Conservation (phyloP, 2,888 invertebrate genomes). For the Caenorhabditis macrosperma region DNA sequence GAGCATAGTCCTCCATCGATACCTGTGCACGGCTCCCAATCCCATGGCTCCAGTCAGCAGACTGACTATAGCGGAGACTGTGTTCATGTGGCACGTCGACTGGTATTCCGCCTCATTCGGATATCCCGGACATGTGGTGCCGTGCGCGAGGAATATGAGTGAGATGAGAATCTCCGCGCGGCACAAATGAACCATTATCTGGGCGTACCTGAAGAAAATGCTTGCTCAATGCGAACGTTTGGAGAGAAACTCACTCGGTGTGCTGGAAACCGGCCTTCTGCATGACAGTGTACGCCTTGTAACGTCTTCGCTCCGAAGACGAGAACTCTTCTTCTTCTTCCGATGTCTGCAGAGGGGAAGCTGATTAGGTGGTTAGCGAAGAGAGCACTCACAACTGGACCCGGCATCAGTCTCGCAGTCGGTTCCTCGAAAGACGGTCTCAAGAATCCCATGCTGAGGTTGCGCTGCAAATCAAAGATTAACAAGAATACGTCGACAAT, state of each 20-base stretch:
- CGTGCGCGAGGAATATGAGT: constrained; percentile 71
- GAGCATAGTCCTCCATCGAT: constrained; percentile 77
- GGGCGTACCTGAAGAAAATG: constrained; percentile 68
- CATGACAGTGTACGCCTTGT: constrained; percentile 78
- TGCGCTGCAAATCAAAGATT: constrained; percentile 47
- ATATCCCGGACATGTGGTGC: constrained; percentile 66
- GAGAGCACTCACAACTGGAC: constrained; percentile 51
- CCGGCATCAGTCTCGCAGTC: constrained; percentile 71
- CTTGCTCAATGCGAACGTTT: neutral
- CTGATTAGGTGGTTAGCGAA: neutral
- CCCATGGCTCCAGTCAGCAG: constrained; percentile 78
- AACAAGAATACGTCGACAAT: constrained; percentile 6
- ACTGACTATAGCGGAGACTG: constrained; percentile 77
- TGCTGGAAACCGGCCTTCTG: constrained; percentile 78
- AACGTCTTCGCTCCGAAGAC: constrained; percentile 67
- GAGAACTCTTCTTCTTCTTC: constrained; percentile 71
- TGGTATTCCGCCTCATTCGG: constrained; percentile 75
- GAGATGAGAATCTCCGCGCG: constrained; percentile 76
- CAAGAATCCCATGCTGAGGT: constrained; percentile 70
- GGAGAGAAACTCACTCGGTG: constrained; percentile 70
- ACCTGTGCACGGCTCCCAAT: constrained; percentile 78
- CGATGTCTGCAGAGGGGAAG: constrained; percentile 58
- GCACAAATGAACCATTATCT: constrained; percentile 77
- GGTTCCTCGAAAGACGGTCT: constrained; percentile 74
- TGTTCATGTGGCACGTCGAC: constrained; percentile 78